Conservation (phyloP, 2,888 invertebrate species). For the Ceramica pisi region DNA sequence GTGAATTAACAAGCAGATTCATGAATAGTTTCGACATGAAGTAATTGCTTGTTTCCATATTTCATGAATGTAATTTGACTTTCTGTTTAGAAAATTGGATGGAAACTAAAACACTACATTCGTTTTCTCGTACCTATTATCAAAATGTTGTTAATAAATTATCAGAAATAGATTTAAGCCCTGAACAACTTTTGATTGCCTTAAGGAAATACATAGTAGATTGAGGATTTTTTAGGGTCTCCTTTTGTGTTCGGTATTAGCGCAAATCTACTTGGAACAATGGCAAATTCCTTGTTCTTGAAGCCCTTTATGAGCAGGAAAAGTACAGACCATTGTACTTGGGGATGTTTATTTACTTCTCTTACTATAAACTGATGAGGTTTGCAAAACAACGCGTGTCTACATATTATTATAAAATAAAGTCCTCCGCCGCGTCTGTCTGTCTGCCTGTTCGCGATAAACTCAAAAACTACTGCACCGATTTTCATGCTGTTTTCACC, state of each 20-base stretch:
- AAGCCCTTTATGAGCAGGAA: not conserved
- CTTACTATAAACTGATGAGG: not conserved
- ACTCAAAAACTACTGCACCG: too few species aligned
- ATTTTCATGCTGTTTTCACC: too few species aligned
- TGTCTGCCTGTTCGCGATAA: too few species aligned
- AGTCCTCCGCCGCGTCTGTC: too few species aligned
- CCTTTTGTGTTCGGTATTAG: not conserved
- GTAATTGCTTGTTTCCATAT: constrained; percentile 18
- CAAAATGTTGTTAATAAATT: not conserved
- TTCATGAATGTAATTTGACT: constrained; percentile 12
- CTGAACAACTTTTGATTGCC: not conserved
- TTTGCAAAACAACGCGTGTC: not conserved
- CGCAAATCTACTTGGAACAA: not conserved
- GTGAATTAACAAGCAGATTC: constrained; percentile 15
- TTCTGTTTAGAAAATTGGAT: not conserved
- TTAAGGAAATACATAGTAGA: not conserved
- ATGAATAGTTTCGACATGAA: constrained; percentile 22
- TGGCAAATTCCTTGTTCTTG: not conserved
- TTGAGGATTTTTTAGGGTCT: not conserved
- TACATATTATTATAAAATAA: not conserved
- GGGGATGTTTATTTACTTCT: not conserved
- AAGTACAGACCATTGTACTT: not conserved
- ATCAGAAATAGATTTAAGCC: not conserved
- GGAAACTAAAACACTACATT: not conserved
- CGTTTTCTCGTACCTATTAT: not conserved